Evolutionary conservation across 2,113 vertebrate species (phyloP).

Genomic region (Gallinago paraguaiae): DNA sequence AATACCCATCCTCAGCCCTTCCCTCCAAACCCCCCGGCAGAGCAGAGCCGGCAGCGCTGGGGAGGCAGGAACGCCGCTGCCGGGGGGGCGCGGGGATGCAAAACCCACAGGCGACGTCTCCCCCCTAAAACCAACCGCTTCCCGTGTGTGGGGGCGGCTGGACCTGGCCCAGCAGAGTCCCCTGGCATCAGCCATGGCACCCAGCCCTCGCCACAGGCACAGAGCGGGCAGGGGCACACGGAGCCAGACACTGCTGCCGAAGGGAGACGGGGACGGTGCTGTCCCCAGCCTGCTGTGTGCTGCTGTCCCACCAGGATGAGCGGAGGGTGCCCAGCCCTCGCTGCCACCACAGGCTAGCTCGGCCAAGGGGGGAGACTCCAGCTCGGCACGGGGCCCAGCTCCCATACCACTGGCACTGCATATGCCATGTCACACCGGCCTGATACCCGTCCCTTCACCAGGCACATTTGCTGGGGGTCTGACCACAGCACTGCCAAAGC

Average conservation of each 20-base stretch:
- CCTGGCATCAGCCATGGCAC: neutral
- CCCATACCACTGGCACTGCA: accelerated
- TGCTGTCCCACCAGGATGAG: neutral
- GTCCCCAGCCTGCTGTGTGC: neutral
- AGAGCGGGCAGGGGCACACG: neutral
- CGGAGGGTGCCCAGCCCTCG: neutral
- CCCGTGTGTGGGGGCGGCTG: accelerated
- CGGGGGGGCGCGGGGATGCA: accelerated
- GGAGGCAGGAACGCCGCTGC: neutral
- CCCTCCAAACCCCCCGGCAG: neutral
- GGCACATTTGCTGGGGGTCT: accelerated
- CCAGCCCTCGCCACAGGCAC: accelerated
- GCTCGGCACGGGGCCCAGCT: neutral
- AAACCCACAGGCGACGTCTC: accelerated
- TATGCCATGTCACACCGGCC: accelerated
- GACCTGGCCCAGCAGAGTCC: accelerated
- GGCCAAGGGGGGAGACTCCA: neutral
- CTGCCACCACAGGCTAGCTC: neutral
- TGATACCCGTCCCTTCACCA: neutral
- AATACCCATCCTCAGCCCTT: neutral
- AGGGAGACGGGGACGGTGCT: neutral
- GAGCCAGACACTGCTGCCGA: neutral
- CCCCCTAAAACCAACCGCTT: neutral
- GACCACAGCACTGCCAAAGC: neutral
- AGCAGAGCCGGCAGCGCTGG: neutral